Evolutionary conservation across 2,113 vertebrate genomes (phyloP).

Genomic region (Mobula birostris): DNA sequence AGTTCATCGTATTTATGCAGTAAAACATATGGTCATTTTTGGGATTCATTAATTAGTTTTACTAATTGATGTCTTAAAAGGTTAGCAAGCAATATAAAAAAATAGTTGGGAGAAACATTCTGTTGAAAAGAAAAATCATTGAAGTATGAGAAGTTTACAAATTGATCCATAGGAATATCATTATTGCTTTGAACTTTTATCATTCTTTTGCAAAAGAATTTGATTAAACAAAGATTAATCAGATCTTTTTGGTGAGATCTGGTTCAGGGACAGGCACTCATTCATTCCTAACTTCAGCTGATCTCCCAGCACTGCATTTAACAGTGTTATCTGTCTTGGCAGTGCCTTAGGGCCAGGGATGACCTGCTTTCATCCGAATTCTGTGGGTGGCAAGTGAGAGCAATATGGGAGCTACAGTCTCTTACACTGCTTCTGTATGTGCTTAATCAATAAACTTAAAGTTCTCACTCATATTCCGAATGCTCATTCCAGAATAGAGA

Average conservation of each 20-base stretch:
- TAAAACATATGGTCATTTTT: background rate
- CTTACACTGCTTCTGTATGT: too few relatives aligned
- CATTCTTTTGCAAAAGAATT: background rate
- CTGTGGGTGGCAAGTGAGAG: too few relatives aligned
- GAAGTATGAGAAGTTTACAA: background rate
- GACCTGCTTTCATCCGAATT: too few relatives aligned
- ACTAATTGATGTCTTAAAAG: constrained; percentile 30
- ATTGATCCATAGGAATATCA: background rate
- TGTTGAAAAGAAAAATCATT: constrained; percentile 1
- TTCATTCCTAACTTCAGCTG: background rate
- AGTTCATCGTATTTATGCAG: background rate
- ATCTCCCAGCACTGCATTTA: background rate
- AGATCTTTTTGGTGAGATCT: background rate
- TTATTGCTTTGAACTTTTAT: background rate
- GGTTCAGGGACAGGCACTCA: too few relatives aligned
- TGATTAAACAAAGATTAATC: background rate
- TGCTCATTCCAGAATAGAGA: too few relatives aligned
- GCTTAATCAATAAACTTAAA: too few relatives aligned
- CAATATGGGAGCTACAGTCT: too few relatives aligned
- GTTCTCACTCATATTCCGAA: too few relatives aligned
- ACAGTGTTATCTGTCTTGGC: background rate
- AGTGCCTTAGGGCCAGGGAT: background rate
- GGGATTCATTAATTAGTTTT: background rate
- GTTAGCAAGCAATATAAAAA: background rate
- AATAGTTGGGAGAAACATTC: background rate